Base-by-base conservation (phyloP, 37 sponge, comb jelly and placozoan species). In the Beroe forskalii region DNA sequence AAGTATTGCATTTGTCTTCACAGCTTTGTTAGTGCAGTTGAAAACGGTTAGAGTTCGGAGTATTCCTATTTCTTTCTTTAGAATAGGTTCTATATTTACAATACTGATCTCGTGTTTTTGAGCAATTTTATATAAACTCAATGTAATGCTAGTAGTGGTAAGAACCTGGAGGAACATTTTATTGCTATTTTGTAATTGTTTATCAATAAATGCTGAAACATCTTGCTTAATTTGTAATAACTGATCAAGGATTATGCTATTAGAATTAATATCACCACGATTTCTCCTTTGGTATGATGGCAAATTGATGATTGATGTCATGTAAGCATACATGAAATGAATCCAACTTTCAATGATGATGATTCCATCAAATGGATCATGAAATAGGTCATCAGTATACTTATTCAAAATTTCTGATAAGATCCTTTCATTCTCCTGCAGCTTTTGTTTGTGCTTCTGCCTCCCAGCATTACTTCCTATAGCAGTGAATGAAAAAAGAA, bases 281-380 rank as follows among this genome's bases (percentile, higher is more conserved):
- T 69, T 69, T 36, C 72, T 27, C 19, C 72, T 80, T 27, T 80
- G 86, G 48, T 80, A 80, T 23, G 86, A 42, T n/a, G 86, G 86
- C 30, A 44, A 33, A 24, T 41, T 25, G 3, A 80, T 38, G 28
- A 80, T 80, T 8, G 86, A 41, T 30, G 28, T 44, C n/a, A 80
- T 41, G 48, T 80, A 80, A n/a, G 28, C 55, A 80, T 23, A 44
- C 86, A 80, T 80, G 35, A 80, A 80, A 80, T 80, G 86, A 80
- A 12, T 30, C 86, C 86, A 80, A 1, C 86, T 37, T 3, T 80
- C 86, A 43, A 80, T 44, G 1, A 80, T 44, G 25, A 44, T 22
- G 22, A 80, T 80, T 14, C 86, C 86, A 41, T 80, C 86, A 24
- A 80, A 80, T 20, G 72, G 38, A 33, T 69, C 72, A 36, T 69